phyloP scores from a whole-genome alignment of 2,888 invertebrate genomes.

The Leucophenga montana region DNA sequence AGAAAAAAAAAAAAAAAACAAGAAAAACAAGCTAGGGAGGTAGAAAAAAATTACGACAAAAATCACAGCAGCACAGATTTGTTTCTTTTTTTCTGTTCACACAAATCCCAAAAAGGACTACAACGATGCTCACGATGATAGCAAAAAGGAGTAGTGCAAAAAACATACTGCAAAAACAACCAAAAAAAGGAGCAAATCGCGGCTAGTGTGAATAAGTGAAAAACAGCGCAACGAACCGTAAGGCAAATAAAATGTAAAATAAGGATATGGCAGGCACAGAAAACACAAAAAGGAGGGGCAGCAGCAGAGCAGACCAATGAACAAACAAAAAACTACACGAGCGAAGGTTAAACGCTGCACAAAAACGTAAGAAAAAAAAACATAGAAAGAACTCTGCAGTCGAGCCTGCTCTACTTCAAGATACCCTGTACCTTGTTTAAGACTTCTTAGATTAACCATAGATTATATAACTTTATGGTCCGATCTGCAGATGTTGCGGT shows the following conservation, averaged over 20 bases:
- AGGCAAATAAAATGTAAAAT: constrained; percentile 41
- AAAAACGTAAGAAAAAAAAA: constrained; percentile 21
- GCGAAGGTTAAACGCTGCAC: constrained; percentile 30
- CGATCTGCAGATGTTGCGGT: too few species aligned
- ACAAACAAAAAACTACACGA: constrained; percentile 16
- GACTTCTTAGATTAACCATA: too few species aligned
- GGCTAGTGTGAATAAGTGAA: constrained; percentile 22
- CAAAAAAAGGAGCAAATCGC: constrained; percentile 6
- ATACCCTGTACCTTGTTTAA: too few species aligned
- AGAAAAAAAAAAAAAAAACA: constrained; percentile 24
- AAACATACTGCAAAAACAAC: constrained; percentile 7
- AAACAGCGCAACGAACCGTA: constrained; percentile 44
- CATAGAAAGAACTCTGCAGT: too few species aligned
- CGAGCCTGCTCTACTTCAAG: too few species aligned
- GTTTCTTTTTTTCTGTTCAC: not conserved
- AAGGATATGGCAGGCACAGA: constrained; percentile 14
- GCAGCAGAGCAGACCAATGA: constrained; percentile 28
- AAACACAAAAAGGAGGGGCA: constrained; percentile 23
- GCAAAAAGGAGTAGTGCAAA: not conserved
- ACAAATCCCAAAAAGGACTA: not conserved
- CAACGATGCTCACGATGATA: not conserved
- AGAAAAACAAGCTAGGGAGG: constrained; percentile 4
- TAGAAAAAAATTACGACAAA: constrained; percentile 2
- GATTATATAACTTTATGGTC: too few species aligned
- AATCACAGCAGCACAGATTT: constrained; percentile 20